Evolutionary conservation across 2,797 vertebrate genomes (phyloP).

Genomic region (Naso thynnoides): DNA sequence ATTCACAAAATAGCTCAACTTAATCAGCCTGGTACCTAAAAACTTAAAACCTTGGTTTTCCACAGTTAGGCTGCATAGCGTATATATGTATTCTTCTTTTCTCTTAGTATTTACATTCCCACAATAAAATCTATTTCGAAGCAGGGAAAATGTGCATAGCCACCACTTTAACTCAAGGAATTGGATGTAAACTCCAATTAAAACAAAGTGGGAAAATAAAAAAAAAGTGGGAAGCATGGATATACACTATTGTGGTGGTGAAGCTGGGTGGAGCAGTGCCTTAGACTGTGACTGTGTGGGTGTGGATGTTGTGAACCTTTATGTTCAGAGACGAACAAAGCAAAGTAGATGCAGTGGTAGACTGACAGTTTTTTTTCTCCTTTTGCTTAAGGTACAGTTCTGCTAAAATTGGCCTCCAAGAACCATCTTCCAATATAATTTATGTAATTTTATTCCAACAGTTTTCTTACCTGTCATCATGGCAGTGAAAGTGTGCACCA

Average conservation of each 20-base stretch:
- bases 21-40: not conserved
- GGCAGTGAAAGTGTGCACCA: not conserved
- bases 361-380: constrained; percentile 20
- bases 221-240: constrained; percentile 30
- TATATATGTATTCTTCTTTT: not conserved
- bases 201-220: constrained; percentile 33
- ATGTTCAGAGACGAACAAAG: constrained; percentile 41
- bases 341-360: constrained; percentile 24
- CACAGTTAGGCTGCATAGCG: constrained; percentile 16
- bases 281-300: constrained; percentile 76
- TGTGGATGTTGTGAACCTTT: constrained; percentile 58
- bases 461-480: constrained; percentile 21
- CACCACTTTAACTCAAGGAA: constrained; percentile 16
- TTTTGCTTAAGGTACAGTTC: constrained; percentile 21
- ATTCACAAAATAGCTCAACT: constrained; percentile 8
- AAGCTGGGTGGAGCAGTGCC: constrained; percentile 79
- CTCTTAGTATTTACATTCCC: not conserved
- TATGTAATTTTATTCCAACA: constrained; percentile 1
- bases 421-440: not conserved
- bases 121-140: not conserved
- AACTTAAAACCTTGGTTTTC: not conserved
- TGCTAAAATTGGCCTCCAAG: constrained; percentile 8
- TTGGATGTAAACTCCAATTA: constrained; percentile 20
- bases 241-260: constrained; percentile 42
- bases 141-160: not conserved